Conservation (phyloP, 1,140 invertebrate genomes). For the Pinna nobilis region DNA sequence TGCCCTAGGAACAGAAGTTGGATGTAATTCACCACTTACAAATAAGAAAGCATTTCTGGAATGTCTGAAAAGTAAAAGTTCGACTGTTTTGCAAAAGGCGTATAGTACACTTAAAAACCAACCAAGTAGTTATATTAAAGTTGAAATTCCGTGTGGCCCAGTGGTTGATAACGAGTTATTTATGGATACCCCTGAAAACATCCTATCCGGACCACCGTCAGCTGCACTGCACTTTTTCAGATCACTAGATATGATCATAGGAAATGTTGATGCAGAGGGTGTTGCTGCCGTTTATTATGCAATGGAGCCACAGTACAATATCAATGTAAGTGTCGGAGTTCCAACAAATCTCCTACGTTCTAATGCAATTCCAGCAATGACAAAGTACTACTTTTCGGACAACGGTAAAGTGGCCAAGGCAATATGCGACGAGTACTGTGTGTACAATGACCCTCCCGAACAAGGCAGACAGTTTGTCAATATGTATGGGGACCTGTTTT, state of each 20-base stretch:
- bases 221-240: conserved; percentile 11
- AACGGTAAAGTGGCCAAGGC: not conserved
- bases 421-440: not conserved
- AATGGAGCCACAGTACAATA: too few species aligned
- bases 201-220: conserved; percentile 14
- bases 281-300: not conserved
- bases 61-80: too few species aligned
- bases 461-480: conserved; percentile 3
- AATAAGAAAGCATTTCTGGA: too few species aligned
- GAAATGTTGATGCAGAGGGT: conserved; percentile 30
- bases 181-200: conserved; percentile 6
- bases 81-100: too few species aligned
- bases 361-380: too few species aligned
- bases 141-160: too few species aligned
- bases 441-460: not conserved
- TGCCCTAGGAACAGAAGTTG: too few species aligned
- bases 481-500: conserved; percentile 28
- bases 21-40: too few species aligned
- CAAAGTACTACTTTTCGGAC: not conserved
- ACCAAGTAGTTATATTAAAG: too few species aligned
- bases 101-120: too few species aligned
- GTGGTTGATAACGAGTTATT: conserved; percentile 38
- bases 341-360: too few species aligned
- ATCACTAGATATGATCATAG: conserved; percentile 38
- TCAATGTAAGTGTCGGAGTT: too few species aligned